Percentiles rank a stretch among this genome's conserved stretches.
phyloP scores from a whole-genome alignment of 2,888 invertebrate genomes.

The Geophilus truncorum region DNA sequence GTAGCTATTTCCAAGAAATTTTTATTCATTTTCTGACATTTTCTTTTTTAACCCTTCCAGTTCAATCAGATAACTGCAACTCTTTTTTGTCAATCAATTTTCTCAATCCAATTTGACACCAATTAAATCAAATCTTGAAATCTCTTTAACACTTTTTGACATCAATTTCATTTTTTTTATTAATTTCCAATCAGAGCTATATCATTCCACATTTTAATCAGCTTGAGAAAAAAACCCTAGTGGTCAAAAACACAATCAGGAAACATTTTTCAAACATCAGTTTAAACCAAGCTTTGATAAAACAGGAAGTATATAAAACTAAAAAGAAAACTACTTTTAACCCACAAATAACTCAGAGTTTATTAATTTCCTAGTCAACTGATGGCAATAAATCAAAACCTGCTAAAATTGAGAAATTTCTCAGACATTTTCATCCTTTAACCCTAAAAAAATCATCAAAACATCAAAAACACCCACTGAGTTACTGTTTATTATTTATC shows the following conservation, averaged over 20 bases:
- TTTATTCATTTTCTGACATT: too few relatives aligned
- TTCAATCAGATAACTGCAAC: too few relatives aligned
- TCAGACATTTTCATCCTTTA: too few relatives aligned
- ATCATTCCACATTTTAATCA: neutral
- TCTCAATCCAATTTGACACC: neutral
- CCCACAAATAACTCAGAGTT: neutral
- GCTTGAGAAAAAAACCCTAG: too few relatives aligned
- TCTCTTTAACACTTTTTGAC: neutral
- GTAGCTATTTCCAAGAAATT: too few relatives aligned
- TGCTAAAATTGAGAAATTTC: too few relatives aligned
- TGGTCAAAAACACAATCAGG: too few relatives aligned
- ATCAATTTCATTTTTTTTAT: neutral
- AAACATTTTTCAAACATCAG: neutral
- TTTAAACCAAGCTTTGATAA: neutral
- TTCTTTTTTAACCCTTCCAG: too few relatives aligned
- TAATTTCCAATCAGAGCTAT: neutral
- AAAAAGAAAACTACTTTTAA: neutral
- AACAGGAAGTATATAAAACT: neutral
- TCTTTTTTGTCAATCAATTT: neutral
- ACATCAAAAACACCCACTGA: neutral
- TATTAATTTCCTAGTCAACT: neutral
- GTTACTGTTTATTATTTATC: neutral
- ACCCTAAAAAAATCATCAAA: too few relatives aligned
- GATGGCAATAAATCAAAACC: too few relatives aligned
- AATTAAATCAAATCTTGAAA: neutral